These are phyloP conservation scores for Drosophila tristis DNA, from an alignment of 1,140 invertebrate genomes.

Conservation along the genomic window DNA sequence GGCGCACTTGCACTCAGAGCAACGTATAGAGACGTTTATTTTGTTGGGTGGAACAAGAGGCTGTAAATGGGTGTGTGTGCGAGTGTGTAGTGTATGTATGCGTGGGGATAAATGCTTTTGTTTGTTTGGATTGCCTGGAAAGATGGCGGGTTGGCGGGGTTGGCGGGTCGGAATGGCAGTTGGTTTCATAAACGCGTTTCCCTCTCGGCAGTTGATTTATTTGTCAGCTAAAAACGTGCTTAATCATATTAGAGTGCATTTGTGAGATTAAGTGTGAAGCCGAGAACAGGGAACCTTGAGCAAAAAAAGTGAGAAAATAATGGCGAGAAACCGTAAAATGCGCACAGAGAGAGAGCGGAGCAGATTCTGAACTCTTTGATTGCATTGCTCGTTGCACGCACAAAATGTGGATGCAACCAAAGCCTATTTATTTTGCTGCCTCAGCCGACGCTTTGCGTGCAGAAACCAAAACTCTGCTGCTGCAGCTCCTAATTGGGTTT, in stretches of 20 bases:
- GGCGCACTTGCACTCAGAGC: conserved; percentile 48
- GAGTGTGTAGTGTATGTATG: conserved; percentile 21
- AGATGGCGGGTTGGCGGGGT: conserved; percentile 8
- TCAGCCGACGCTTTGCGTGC: no score
- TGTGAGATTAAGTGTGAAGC: conserved; percentile 74
- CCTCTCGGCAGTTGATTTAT: conserved; percentile 73
- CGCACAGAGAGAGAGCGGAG: not conserved
- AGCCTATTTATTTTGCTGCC: no score
- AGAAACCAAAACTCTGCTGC: not conserved
- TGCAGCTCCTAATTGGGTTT: conserved; percentile 12
- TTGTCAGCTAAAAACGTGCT: conserved; percentile 79
- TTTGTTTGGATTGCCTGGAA: conserved; percentile 48
- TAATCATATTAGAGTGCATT: conserved; percentile 82
- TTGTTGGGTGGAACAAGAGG: conserved; percentile 1
- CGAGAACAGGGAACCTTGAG: conserved; percentile 13
- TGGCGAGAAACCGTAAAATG: not conserved
- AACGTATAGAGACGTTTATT: conserved; percentile 55
- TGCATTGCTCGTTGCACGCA: conserved; percentile 28
- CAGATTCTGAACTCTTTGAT: conserved; percentile 28
- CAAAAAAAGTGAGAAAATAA: conserved; percentile 8
- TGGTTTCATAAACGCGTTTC: conserved; percentile 60
- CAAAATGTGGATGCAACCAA: conserved; percentile 18
- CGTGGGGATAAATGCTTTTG: conserved; percentile 26
- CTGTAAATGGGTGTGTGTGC: not conserved
- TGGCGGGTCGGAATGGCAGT: conserved; percentile 19